Evolutionary conservation across 1,140 invertebrate species (phyloP).

Genomic region (Coelopa frigida): DNA sequence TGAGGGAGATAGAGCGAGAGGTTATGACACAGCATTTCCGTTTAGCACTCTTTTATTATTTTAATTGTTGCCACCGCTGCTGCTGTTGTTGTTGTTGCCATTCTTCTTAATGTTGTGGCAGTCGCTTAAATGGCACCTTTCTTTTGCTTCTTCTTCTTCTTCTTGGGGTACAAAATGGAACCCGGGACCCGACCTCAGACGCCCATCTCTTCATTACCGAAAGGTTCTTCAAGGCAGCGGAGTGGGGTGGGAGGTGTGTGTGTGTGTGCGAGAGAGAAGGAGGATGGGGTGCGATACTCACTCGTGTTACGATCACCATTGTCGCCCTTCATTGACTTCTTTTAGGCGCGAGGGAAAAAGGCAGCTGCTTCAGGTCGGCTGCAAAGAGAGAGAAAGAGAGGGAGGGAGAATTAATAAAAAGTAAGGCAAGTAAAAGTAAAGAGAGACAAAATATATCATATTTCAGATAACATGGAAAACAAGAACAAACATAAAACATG

Average conservation of each 20-base stretch:
- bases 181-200: background rate
- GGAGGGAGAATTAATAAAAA: too few relatives aligned
- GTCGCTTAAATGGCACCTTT: background rate
- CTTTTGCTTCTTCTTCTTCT: background rate
- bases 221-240: too few relatives aligned
- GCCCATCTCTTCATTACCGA: too few relatives aligned
- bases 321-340: conserved; percentile 44
- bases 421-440: too few relatives aligned
- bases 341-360: conserved; percentile 2
- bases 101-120: background rate
- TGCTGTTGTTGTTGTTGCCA: background rate
- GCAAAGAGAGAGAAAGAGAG: conserved; percentile 6
- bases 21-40: too few relatives aligned
- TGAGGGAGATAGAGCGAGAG: too few relatives aligned
- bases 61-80: background rate
- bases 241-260: too few relatives aligned
- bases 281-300: conserved; percentile 26
- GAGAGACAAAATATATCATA: background rate
- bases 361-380: background rate
- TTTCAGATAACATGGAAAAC: too few relatives aligned
- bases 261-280: too few relatives aligned
- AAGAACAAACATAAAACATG: too few relatives aligned
- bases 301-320: conserved; percentile 45
- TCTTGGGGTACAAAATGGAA: background rate
- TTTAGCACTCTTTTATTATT: background rate